Base-by-base conservation (phyloP, 2,888 invertebrate species). In the Dryomyza anilis region DNA sequence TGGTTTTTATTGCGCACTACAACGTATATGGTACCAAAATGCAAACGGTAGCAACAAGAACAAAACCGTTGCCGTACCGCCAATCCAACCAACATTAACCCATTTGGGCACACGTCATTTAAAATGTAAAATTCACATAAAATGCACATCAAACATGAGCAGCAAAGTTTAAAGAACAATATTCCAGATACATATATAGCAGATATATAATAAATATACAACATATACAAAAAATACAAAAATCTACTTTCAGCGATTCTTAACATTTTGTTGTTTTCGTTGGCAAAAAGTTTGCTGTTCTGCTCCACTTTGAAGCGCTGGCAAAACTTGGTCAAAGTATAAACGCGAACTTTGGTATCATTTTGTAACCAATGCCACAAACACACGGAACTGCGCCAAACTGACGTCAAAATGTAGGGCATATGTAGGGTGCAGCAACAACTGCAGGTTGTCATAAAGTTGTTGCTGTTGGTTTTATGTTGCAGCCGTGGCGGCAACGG, bases 281-380 rank as follows among this genome's bases (percentile, higher is more conserved):
- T 21, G 46, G n/a, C n/a, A n/a, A n/a, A n/a, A n/a, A n/a, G n/a
- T n/a, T 19, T 19, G 46, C 6, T 16, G 46, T 46, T 46, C 19
- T 46, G 23, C 14, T 29, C 19, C 19, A 6, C 23, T 12, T 23
- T 50, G 50, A 21, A 50, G 23, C 16, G 50, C 12, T 39, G 39
- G 39, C 3, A 7, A 57, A 63, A 63, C 30, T 63, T 63, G 57
- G 63, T 50, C 52, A 53, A 52, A 61, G 53, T 43, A 29, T 16
- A 61, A 61, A 43, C 61, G 53, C 61, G 53, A 61, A 61, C 61
- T 61, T 61, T 61, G 52, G 53, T 39, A 43, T 39, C 52, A 61
- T 53, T 61, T 61, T 43, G 39, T 53, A 14, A 56, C 14, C 39
- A 56, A 50, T 25, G 50, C n/a, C 39, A 7, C 14, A 2, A 39